Evolutionary conservation across 35 echinoderm and acorn worm species (phyloP), one percentile per base, ranked within the genome.

Genomic region (Chiridota heheva): DNA sequence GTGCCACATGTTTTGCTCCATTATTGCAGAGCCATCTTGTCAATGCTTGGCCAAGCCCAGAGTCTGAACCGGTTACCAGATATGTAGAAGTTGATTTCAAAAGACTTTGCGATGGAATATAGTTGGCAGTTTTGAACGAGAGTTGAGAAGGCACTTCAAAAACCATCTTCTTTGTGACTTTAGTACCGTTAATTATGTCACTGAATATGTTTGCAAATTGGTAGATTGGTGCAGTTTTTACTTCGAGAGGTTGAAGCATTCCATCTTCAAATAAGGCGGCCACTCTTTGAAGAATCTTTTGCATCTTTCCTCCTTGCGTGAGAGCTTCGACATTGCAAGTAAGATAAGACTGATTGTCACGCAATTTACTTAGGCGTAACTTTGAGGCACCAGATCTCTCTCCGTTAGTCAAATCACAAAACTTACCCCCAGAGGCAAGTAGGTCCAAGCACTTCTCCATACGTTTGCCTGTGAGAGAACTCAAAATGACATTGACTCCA

Each of bases 51-150:
- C 84, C 89, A 40, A 96, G 36, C 7, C 93, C 93, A 39, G 69
- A 71, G 41, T 82, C 64, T 18, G 76, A 77, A 39, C 88, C 88
- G 29, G 83, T 96, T n/a, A 96, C 57, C 18, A 96, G 47, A 45
- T 96, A 96, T 24, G 88, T 91, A 39, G 73, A 78, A 22, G 75
- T 87, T 15, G 68, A 31, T 42, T 91, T 72, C 60, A 96, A 96
- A 34, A 90, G 58, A 22, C 15, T 57, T 35, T 77, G 73, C 2
- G 45, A 40, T 30, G 47, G 60, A 36, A 39, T 12, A 2, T 36
- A 35, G n/a, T 60, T 77, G 13, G 56, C 45, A 27, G 60, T 35
- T 13, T 46, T 46, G 37, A 77, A 77, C 13, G 45, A 36, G 17
- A 36, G 8, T 35, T 26, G 15, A 36, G 73, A 39, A 20, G 46